Evolutionary conservation across 2,113 vertebrate species (phyloP), one percentile per base, ranked within the genome.

Genomic region (Bettongia penicillata): DNA sequence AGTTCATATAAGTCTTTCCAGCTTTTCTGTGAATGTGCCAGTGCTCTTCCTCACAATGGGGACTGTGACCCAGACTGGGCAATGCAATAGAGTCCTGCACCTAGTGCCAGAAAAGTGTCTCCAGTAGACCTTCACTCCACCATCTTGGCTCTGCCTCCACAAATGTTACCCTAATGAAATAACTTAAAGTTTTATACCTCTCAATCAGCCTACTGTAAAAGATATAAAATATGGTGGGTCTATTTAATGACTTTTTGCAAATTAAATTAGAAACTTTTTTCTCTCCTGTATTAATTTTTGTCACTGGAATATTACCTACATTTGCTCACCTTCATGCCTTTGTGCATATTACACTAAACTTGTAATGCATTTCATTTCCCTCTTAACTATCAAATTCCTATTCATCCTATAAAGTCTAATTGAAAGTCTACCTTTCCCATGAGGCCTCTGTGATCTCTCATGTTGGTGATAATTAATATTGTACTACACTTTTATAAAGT

Each of bases 181-280:
- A 90, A 91, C 12, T 94, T 96, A 94, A 53, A 47, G 28, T 95
- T 50, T 57, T 68, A 14, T 90, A 26, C 5, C 55, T 94, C 37
- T 50, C 8, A 8, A 26, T 53, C 47, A 96, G 52, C 24, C 91
- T 61, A 26, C 92, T 96, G 55, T 68, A 93, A 96, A 96, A 94
- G 50, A 94, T 12, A 2, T 48, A 10, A 91, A 8, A 26, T 57
- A 0, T 37, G 22, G 37, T 93, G n/a, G 47, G 43, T n/a, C 9
- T 53, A 92, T 43, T 90, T 94, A 93, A 97, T 97, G 90, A 95
- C 24, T 68, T 55, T 91, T 92, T 95, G 51, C 19, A 95, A 90
- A n/a, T 2, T 97, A 9, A 93, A 53, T 95, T 90, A 52, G 55
- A 91, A 96, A 91, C 50, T 96, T 95, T 9, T 28, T 57, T 57